phyloP scores from a whole-genome alignment of 2,888 invertebrate genomes.

The Spodoptera exigua region DNA sequence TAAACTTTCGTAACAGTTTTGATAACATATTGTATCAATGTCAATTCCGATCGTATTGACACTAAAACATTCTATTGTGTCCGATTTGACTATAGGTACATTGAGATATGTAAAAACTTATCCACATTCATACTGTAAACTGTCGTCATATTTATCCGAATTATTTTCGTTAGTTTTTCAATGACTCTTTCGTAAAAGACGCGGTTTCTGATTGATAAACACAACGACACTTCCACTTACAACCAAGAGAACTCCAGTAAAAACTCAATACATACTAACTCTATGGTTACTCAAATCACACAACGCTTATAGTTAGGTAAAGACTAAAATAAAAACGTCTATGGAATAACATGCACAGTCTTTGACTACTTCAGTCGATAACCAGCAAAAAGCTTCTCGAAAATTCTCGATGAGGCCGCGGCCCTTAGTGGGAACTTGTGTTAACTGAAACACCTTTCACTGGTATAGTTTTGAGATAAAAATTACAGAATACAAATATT shows the following conservation, averaged over 20 bases:
- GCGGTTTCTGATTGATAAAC: slow-evolving; percentile 27
- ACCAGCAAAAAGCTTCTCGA: slow-evolving; percentile 61
- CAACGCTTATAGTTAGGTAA: slow-evolving; percentile 70
- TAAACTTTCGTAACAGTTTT: slow-evolving; percentile 56
- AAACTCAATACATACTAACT: slow-evolving; percentile 58
- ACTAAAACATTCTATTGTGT: slow-evolving; percentile 26
- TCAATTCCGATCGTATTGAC: slow-evolving; percentile 56
- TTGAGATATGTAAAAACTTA: slow-evolving; percentile 59
- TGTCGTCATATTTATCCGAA: slow-evolving; percentile 42
- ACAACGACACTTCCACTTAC: slow-evolving; percentile 35
- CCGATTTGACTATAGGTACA: slow-evolving; percentile 51
- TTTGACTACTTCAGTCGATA: slow-evolving; percentile 71
- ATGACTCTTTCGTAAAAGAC: not conserved
- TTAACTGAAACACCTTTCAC: slow-evolving; percentile 21
- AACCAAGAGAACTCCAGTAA: slow-evolving; percentile 54
- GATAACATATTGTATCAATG: slow-evolving; percentile 43
- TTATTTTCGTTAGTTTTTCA: slow-evolving; percentile 16
- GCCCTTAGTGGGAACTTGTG: slow-evolving; percentile 11
- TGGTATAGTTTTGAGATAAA: slow-evolving; percentile 33
- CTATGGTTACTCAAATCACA: slow-evolving; percentile 78
- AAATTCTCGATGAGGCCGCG: slow-evolving; percentile 45
- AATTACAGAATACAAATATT: slow-evolving; percentile 1
- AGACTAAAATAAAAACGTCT: slow-evolving; percentile 66
- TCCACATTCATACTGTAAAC: slow-evolving; percentile 43
- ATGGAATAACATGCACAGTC: slow-evolving; percentile 75